Conservation (phyloP, 1,140 invertebrate genomes). For the Aphelinus atriplicis region DNA sequence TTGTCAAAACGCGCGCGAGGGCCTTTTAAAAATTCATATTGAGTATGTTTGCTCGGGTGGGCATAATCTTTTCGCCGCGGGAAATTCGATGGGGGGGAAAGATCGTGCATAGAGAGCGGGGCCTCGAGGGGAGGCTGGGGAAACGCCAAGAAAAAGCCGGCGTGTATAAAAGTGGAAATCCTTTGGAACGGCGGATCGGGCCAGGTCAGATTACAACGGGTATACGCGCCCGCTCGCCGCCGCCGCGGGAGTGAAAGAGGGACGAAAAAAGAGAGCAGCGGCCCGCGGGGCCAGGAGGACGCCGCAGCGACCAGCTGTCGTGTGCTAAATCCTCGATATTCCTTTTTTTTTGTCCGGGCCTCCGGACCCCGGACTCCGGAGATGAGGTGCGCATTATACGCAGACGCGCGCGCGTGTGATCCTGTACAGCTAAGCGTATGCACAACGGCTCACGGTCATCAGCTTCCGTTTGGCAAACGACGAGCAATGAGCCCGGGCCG, state of each 20-base stretch:
- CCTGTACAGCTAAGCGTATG: too few species aligned
- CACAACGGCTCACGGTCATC: too few species aligned
- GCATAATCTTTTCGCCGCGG: not conserved
- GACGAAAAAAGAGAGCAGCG: not conserved
- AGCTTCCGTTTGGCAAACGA: not conserved
- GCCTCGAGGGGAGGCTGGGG: not conserved
- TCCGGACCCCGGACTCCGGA: not conserved
- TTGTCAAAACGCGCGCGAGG: too few species aligned
- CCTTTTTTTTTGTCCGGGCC: conserved; percentile 11
- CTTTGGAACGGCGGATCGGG: conserved; percentile 9
- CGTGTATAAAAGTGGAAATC: not conserved
- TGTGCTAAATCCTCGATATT: conserved; percentile 41
- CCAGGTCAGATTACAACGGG: conserved; percentile 24
- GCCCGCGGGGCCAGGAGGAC: too few species aligned
- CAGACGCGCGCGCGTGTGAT: too few species aligned
- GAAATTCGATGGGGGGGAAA: conserved; percentile 23
- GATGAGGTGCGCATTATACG: not conserved
- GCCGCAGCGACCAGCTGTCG: conserved; percentile 40
- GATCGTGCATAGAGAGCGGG: too few species aligned
- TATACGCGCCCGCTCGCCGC: not conserved
- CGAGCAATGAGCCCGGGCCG: too few species aligned
- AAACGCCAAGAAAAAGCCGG: conserved; percentile 4
- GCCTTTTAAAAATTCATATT: too few species aligned
- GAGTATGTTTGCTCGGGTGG: too few species aligned
- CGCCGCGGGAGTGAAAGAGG: not conserved